A percentile compares a stretch with the other conserved stretches of the same genome.
Evolutionary conservation across 2,113 vertebrate genomes (phyloP).

Genomic region (Phrynosoma blainvillii): DNA sequence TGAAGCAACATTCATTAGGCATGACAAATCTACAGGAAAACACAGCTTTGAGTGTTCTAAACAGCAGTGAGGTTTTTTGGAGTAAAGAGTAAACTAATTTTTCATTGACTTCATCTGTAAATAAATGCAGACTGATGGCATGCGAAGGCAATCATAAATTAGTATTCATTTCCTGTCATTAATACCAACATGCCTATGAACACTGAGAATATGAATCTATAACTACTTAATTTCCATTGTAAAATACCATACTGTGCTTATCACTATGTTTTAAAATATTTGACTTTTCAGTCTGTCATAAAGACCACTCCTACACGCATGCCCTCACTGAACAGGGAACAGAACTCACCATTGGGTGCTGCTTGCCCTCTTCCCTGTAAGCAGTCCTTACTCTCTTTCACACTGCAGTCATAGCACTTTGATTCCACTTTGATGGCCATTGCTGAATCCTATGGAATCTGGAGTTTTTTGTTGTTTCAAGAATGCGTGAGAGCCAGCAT

Average conservation of each 20-base stretch:
- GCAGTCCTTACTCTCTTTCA: no score
- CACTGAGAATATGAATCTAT: slow-evolving; percentile 77
- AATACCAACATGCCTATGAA: slow-evolving; percentile 81
- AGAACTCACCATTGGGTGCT: not conserved
- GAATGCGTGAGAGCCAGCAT: no score
- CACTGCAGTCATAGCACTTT: no score
- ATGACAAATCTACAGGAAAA: slow-evolving; percentile 87
- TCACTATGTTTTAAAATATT: slow-evolving; percentile 62
- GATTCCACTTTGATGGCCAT: no score
- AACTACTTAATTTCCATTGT: slow-evolving; percentile 81
- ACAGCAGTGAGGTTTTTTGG: slow-evolving; percentile 59
- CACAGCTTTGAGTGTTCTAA: slow-evolving; percentile 88
- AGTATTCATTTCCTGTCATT: slow-evolving; percentile 84
- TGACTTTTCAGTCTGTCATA: not conserved
- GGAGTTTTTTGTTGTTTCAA: no score
- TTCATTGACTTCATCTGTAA: slow-evolving; percentile 85
- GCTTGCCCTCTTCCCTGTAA: not conserved
- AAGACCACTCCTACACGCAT: not conserved
- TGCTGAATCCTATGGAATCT: no score
- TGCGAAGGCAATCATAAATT: slow-evolving; percentile 80
- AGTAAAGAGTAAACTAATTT: slow-evolving; percentile 75
- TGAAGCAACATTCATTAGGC: slow-evolving; percentile 85
- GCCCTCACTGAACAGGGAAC: not conserved
- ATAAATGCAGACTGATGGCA: slow-evolving; percentile 80
- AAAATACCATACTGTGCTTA: slow-evolving; percentile 75